phyloP scores from a whole-genome alignment of 2,888 invertebrate genomes.

The Lathronympha strigana region DNA sequence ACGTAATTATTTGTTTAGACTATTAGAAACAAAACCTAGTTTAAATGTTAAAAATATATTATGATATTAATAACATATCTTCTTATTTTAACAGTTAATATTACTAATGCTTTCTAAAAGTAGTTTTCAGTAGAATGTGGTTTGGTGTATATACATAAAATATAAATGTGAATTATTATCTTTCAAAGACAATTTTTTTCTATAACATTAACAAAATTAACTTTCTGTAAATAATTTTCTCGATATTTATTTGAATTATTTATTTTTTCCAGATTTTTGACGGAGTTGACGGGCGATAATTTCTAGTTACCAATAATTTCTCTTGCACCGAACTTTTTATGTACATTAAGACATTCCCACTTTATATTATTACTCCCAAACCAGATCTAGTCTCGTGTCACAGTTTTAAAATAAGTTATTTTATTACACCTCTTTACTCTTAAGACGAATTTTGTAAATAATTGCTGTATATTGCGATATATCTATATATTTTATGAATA shows the following conservation, averaged over 20 bases:
- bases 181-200: not conserved
- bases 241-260: slow-evolving; percentile 46
- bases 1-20: not conserved
- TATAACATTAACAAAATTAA: slow-evolving; percentile 19
- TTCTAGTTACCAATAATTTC: slow-evolving; percentile 62
- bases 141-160: slow-evolving; percentile 20
- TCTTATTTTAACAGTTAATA: slow-evolving; percentile 40
- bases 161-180: slow-evolving; percentile 8
- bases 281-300: slow-evolving; percentile 54
- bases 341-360: slow-evolving; percentile 42
- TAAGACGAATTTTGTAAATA: slow-evolving; percentile 40
- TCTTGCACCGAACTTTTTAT: slow-evolving; percentile 47
- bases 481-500: slow-evolving; percentile 35
- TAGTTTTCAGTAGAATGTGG: slow-evolving; percentile 10
- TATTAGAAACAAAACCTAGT: not conserved
- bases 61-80: slow-evolving; percentile 8
- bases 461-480: slow-evolving; percentile 40
- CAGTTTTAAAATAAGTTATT: slow-evolving; percentile 80
- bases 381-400: slow-evolving; percentile 82
- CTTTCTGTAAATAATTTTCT: slow-evolving; percentile 45
- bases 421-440: slow-evolving; percentile 41
- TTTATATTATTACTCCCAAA: slow-evolving; percentile 67
- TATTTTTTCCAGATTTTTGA: slow-evolving; percentile 76
- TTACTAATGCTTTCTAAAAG: slow-evolving; percentile 25
- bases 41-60: slow-evolving; percentile 24